Evolutionary conservation across 2,888 invertebrate genomes (phyloP).

Genomic region (Craniophora ligustri): DNA sequence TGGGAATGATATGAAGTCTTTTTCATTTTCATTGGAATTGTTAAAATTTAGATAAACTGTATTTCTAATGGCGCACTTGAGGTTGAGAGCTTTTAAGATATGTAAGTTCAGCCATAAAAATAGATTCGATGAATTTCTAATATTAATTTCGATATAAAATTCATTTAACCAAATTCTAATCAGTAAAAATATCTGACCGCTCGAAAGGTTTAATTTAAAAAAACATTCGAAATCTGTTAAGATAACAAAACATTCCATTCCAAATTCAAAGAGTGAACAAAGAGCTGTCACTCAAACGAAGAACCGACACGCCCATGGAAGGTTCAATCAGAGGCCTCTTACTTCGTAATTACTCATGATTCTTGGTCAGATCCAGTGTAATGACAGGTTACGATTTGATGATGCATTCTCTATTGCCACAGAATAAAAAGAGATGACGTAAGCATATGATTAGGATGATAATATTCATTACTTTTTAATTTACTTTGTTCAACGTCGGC

Average conservation of each 20-base stretch:
- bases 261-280: constrained; percentile 63
- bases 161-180: constrained; percentile 22
- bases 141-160: constrained; percentile 9
- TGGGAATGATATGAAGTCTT: constrained; percentile 2
- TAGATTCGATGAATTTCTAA: not conserved
- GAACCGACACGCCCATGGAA: constrained; percentile 71
- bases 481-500: constrained; percentile 45
- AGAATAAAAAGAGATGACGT: constrained; percentile 56
- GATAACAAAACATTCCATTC: constrained; percentile 68
- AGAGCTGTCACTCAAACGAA: constrained; percentile 77
- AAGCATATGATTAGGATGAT: constrained; percentile 53
- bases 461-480: constrained; percentile 59
- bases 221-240: constrained; percentile 58
- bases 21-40: constrained; percentile 16
- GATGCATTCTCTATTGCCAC: constrained; percentile 65
- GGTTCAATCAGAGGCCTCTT: constrained; percentile 64
- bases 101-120: not conserved
- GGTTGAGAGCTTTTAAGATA: not conserved
- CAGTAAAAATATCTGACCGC: constrained; percentile 22
- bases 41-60: constrained; percentile 5
- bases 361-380: constrained; percentile 71
- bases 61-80: constrained; percentile 1
- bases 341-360: constrained; percentile 72
- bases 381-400: constrained; percentile 77
- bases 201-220: constrained; percentile 33